Evolutionary conservation across 2,113 vertebrate species (phyloP).

Genomic region (Psilopsiagon aymara): DNA sequence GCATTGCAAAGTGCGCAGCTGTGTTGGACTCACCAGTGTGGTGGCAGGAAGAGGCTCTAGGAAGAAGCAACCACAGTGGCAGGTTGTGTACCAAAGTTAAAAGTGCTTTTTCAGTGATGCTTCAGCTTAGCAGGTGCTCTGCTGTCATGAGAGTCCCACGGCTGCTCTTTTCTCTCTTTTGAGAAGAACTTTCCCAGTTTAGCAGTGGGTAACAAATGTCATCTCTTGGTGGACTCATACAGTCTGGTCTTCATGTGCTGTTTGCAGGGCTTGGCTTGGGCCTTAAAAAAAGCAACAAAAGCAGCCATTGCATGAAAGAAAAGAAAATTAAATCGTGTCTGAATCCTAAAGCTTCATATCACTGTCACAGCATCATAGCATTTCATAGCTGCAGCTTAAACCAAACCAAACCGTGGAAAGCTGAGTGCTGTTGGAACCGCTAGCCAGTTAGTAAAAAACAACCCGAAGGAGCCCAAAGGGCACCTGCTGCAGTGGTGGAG

Average conservation of each 20-base stretch:
- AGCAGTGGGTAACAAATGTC: background rate
- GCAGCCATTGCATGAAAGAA: background rate
- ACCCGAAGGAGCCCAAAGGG: background rate
- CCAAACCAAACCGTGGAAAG: fast-evolving
- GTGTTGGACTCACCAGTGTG: fast-evolving
- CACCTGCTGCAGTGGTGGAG: background rate
- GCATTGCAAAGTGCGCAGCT: fast-evolving
- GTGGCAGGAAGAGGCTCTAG: background rate
- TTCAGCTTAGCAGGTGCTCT: background rate
- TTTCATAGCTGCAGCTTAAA: background rate
- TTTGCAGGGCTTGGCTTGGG: background rate
- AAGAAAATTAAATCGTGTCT: background rate
- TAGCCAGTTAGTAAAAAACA: no score
- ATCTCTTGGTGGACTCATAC: background rate
- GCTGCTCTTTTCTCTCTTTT: background rate
- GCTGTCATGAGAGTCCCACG: fast-evolving
- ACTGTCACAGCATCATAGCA: background rate
- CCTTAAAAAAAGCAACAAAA: background rate
- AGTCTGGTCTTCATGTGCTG: background rate
- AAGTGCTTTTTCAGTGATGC: background rate
- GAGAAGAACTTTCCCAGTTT: background rate
- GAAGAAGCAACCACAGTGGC: background rate
- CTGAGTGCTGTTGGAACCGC: background rate
- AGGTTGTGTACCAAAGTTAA: fast-evolving
- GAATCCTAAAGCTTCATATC: background rate